Conservation (phyloP, 2,113 vertebrate species). For the Sapajus apella region DNA sequence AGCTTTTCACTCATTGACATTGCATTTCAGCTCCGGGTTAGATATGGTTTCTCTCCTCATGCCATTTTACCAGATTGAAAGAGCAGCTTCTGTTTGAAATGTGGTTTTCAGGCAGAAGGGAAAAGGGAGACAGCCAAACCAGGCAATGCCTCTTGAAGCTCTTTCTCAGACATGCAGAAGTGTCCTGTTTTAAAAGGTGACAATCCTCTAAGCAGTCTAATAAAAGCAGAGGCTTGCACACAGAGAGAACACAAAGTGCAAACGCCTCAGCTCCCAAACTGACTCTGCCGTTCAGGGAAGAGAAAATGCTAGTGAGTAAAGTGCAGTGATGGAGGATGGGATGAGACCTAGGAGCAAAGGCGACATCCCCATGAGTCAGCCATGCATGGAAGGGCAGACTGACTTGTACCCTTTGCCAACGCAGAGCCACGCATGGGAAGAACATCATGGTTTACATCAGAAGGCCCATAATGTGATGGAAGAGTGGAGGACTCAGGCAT, state of each 20-base stretch:
- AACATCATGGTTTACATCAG: fast-evolving
- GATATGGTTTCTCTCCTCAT: not conserved
- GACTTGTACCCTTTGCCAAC: fast-evolving
- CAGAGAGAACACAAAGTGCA: not conserved
- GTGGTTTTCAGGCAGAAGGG: not conserved
- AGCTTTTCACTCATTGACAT: not conserved
- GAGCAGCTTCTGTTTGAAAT: not conserved
- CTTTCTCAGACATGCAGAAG: not conserved
- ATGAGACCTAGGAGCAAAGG: fast-evolving
- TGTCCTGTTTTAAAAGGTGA: not conserved
- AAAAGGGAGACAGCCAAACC: not conserved
- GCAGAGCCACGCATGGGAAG: not conserved
- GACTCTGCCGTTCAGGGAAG: not conserved
- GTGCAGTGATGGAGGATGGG: fast-evolving
- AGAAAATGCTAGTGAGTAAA: not conserved
- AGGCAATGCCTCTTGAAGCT: not conserved
- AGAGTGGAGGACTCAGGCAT: not conserved
- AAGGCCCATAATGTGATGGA: not conserved
- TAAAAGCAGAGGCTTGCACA: not conserved
- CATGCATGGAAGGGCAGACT: not conserved
- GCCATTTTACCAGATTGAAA: not conserved
- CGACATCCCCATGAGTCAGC: fast-evolving
- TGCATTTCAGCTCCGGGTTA: not conserved
- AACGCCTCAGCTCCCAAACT: not conserved
- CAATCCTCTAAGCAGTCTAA: not conserved